phyloP scores from a whole-genome alignment of 2,113 vertebrate species.

The Corythaeola cristata region DNA sequence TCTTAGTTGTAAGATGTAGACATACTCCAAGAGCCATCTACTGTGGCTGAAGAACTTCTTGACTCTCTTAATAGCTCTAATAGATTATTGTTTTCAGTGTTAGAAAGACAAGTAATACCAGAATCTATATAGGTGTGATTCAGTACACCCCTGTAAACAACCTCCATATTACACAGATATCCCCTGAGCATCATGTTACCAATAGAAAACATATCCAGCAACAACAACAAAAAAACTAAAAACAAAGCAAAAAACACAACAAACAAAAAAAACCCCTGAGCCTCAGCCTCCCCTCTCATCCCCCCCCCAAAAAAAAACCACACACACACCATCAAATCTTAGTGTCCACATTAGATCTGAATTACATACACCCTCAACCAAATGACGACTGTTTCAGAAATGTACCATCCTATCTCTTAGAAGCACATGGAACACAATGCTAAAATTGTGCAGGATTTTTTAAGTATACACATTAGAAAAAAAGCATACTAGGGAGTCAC shows the following conservation, averaged over 20 bases:
- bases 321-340: not conserved
- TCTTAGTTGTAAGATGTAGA: not conserved
- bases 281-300: accelerated
- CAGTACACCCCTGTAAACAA: not conserved
- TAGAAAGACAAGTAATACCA: not conserved
- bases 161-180: not conserved
- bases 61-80: not conserved
- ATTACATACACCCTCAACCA: not conserved
- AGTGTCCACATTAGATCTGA: not conserved
- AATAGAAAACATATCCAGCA: not conserved
- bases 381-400: not conserved
- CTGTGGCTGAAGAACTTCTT: not conserved
- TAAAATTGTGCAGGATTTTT: not conserved
- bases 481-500: accelerated
- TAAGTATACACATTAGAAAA: not conserved
- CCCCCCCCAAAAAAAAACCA: accelerated
- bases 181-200: not conserved
- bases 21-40: not conserved
- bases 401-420: not conserved
- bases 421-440: not conserved
- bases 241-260: not conserved
- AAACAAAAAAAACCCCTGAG: not conserved
- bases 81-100: not conserved
- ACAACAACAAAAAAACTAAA: not conserved
- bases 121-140: not conserved